Evolutionary conservation across 2,888 invertebrate genomes (phyloP).

Genomic region (Beris chalybata): DNA sequence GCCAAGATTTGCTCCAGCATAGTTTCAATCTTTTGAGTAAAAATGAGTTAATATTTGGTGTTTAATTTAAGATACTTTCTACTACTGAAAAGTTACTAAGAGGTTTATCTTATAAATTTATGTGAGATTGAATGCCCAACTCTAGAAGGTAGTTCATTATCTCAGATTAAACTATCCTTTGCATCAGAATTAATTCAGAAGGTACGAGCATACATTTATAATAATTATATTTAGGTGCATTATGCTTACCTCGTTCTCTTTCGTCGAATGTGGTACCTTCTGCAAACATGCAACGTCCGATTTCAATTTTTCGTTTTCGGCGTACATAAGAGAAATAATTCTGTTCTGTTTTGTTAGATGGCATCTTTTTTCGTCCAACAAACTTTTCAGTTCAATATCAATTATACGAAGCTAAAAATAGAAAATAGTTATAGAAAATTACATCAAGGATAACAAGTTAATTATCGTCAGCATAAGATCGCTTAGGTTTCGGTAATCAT

Average conservation of each 20-base stretch:
- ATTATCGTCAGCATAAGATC: too few species aligned
- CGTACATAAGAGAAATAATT: conserved; percentile 50
- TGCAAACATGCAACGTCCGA: conserved; percentile 49
- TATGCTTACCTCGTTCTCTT: conserved; percentile 14
- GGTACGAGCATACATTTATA: too few species aligned
- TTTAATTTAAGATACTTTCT: too few species aligned
- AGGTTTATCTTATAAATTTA: too few species aligned
- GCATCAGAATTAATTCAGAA: too few species aligned
- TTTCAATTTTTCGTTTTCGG: conserved; percentile 50
- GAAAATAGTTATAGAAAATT: too few species aligned
- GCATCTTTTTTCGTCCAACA: conserved; percentile 51
- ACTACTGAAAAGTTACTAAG: too few species aligned
- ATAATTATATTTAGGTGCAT: not conserved
- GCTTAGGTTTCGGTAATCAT: too few species aligned
- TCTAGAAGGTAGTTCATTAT: not conserved
- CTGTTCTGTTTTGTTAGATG: conserved; percentile 52
- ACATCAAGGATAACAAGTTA: too few species aligned
- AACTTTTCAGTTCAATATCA: conserved; percentile 44
- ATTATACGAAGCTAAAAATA: conserved; percentile 45
- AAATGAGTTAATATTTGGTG: too few species aligned
- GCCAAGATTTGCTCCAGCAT: conserved; percentile 28
- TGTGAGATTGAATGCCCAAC: too few species aligned
- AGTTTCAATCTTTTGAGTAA: conserved; percentile 36
- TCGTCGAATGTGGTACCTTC: conserved; percentile 39
- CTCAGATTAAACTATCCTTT: too few species aligned